Evolutionary conservation across 2,888 invertebrate genomes (phyloP).

Genomic region (Drosophila fungiperda): DNA sequence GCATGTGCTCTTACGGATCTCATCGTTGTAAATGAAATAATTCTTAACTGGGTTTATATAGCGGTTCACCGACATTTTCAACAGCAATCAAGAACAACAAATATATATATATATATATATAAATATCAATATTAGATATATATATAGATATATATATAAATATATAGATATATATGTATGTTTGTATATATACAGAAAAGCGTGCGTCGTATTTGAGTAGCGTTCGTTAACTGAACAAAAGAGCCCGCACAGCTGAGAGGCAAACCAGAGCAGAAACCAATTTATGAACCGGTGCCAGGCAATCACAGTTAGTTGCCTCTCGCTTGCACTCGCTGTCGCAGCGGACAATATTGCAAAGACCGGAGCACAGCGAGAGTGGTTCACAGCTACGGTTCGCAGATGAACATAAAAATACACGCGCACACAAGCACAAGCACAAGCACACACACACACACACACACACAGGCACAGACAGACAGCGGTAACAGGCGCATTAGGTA

Average conservation of each 20-base stretch:
- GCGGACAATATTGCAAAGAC: constrained; percentile 43
- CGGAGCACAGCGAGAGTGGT: constrained; percentile 44
- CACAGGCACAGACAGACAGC: neutral
- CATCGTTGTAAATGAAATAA: constrained; percentile 60
- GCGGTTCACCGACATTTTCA: constrained; percentile 44
- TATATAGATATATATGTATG: neutral
- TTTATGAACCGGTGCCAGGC: constrained; percentile 62
- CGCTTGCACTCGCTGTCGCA: constrained; percentile 29
- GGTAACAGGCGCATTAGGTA: constrained; percentile 32
- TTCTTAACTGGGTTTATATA: constrained; percentile 58
- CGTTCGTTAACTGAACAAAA: constrained; percentile 51
- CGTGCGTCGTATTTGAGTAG: constrained; percentile 56
- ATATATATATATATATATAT: neutral
- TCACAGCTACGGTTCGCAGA: constrained; percentile 54
- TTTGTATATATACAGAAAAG: constrained; percentile 14
- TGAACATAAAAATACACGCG: constrained; percentile 14
- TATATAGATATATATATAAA: neutral
- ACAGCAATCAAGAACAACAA: neutral
- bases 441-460: neutral
- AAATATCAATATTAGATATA: no score
- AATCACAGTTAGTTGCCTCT: constrained; percentile 42
- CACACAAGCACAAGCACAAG: neutral
- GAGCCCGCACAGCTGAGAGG: constrained; percentile 38
- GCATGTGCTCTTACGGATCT: constrained; percentile 65
- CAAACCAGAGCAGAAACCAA: constrained; percentile 67